phyloP scores from a whole-genome alignment of 2,797 vertebrate species.

The Onychomys torridus region DNA sequence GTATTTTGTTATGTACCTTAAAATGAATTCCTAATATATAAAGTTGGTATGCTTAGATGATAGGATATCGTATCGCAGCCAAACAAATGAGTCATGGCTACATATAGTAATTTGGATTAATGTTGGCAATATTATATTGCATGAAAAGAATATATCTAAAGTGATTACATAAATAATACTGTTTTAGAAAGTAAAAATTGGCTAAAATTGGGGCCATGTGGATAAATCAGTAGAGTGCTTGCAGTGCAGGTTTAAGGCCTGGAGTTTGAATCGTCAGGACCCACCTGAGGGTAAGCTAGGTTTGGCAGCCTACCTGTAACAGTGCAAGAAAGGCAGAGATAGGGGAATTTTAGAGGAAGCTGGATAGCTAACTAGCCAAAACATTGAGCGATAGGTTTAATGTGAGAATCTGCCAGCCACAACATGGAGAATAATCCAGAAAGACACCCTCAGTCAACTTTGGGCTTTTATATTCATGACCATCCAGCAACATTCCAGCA shows the following conservation, averaged over 20 bases:
- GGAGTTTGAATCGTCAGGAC: neutral
- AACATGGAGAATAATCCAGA: neutral
- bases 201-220: neutral
- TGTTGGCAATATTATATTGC: conserved; percentile 30
- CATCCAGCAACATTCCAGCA: neutral
- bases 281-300: neutral
- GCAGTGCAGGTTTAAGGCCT: neutral
- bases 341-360: neutral
- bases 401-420: neutral
- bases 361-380: neutral
- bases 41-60: conserved; percentile 16
- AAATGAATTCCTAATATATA: conserved; percentile 42
- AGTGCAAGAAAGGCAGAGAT: neutral
- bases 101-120: conserved; percentile 27
- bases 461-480: neutral
- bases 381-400: neutral
- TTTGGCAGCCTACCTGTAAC: neutral
- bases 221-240: neutral
- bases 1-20: conserved; percentile 57
- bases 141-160: conserved; percentile 39
- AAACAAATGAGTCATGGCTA: conserved; percentile 42
- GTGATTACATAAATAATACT: neutral
- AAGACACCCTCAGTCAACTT: neutral
- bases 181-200: conserved; percentile 7
- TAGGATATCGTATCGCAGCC: neutral